These are phyloP conservation scores for Heliconius himera DNA, from an alignment of 1,140 invertebrate genomes.

Conservation along the genomic window DNA sequence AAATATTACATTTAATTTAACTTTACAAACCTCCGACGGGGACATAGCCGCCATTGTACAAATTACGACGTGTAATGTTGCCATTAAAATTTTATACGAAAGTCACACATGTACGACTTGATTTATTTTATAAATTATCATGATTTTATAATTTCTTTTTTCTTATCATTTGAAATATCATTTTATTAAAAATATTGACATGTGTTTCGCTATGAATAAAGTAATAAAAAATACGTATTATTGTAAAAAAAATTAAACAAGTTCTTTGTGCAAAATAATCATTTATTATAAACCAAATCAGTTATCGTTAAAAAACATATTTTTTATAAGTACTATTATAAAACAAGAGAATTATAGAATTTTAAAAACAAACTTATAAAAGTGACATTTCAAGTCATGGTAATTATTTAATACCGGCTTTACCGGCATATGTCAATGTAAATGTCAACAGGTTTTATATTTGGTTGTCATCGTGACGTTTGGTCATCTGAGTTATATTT, in stretches of 20 bases:
- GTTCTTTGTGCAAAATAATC: no score
- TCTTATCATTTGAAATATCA: neutral
- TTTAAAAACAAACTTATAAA: no score
- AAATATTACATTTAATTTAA: conserved; percentile 55
- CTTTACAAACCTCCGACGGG: conserved; percentile 78
- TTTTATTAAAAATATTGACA: no score
- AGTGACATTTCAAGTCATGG: no score
- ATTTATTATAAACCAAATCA: no score
- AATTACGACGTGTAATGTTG: conserved; percentile 71
- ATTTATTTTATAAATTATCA: conserved; percentile 13
- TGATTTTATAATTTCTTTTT: neutral
- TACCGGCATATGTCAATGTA: neutral
- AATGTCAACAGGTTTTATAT: neutral
- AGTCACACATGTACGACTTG: conserved; percentile 12
- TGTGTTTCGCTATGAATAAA: no score
- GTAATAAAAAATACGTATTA: no score
- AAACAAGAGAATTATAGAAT: no score
- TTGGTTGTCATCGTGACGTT: neutral
- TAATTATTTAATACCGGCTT: neutral
- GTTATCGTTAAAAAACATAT: no score
- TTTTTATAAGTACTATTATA: no score
- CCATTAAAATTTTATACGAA: conserved; percentile 38
- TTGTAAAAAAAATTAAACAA: no score
- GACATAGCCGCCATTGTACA: conserved; percentile 78
- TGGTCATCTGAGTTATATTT: neutral